Conservation (phyloP, 2,888 invertebrate genomes). For the Papilio gigon region DNA sequence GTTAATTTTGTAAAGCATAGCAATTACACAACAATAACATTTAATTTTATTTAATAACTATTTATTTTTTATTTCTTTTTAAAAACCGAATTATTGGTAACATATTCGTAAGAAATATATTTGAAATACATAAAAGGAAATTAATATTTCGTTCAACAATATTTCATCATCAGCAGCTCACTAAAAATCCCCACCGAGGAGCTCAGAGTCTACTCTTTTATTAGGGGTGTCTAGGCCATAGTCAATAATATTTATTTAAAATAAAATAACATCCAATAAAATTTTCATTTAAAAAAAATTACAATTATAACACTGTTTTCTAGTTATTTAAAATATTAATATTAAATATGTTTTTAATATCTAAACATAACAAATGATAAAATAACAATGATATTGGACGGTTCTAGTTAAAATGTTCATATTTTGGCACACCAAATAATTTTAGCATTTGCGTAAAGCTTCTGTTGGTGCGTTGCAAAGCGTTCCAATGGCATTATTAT, state of each 20-base stretch:
- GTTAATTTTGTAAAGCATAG: conserved; percentile 53
- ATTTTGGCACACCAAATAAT: conserved; percentile 45
- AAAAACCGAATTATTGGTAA: too few species aligned
- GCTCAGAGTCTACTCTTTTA: too few species aligned
- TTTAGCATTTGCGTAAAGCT: conserved; percentile 31
- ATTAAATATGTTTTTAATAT: conserved; percentile 43
- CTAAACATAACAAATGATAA: conserved; percentile 57
- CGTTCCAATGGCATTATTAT: conserved; percentile 43
- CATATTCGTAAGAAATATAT: too few species aligned
- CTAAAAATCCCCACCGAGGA: too few species aligned
- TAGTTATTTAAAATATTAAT: conserved; percentile 24
- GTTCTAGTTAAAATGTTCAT: conserved; percentile 54
- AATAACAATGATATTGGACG: conserved; percentile 62
- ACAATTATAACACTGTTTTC: conserved; percentile 16
- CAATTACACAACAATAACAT: conserved; percentile 44
- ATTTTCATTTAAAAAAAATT: conserved; percentile 21
- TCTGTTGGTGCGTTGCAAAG: conserved; percentile 41
- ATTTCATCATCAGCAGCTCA: too few species aligned
- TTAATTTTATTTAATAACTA: conserved; percentile 7
- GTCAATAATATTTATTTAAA: conserved; percentile 14
- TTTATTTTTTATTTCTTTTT: conserved; percentile 13
- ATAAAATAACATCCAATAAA: conserved; percentile 30
- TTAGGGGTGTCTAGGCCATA: too few species aligned
- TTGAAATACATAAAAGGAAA: conserved; percentile 7
- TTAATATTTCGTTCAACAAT: conserved; percentile 12